Evolutionary conservation across 2,888 invertebrate genomes (phyloP), one percentile per base, ranked within the genome.

Genomic region (Tortricodes alternella): DNA sequence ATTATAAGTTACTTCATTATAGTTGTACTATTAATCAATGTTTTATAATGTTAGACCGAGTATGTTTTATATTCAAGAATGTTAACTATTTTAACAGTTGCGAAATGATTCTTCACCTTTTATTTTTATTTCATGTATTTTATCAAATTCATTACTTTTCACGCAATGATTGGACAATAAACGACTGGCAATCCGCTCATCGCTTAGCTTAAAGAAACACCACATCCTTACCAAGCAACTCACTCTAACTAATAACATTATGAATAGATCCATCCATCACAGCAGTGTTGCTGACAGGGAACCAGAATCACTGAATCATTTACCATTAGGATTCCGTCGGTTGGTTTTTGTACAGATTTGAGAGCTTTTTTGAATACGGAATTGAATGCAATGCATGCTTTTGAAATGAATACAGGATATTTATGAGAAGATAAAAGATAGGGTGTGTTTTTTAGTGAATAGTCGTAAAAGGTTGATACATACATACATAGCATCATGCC

Each of bases 221-320:
- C 39, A 32, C 32, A 3, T 13, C 46, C 38, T 21, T 16, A 9
- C n/a, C 6, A 16, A 64, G 63, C 68, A 70, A 68, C 68, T 65
- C 62, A 66, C 62, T 64, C 62, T 62, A 65, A 68, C 70, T 76
- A 77, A 78, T 74, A 77, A 73, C 68, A 68, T 71, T 71, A 73
- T 73, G 74, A 76, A 77, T 76, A 68, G 69, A 65, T 62, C 52
- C 61, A 61, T 58, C 61, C 46, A 61, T 61, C 61, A 61, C 49
- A 38, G 24, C 35, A 23, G 16, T 38, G 41, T 29, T 13, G 51
- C 59, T 44, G 59, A 46, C 59, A 46, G 61, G 71, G 62, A 64
- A 68, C 67, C 62, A 60, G 64, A 70, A 75, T 69, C 69, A 72
- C 73, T 70, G 70, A 76, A 76, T 77, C 76, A 75, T 70, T 74